Conservation (phyloP, 2,888 invertebrate genomes). For the Muscina levida region DNA sequence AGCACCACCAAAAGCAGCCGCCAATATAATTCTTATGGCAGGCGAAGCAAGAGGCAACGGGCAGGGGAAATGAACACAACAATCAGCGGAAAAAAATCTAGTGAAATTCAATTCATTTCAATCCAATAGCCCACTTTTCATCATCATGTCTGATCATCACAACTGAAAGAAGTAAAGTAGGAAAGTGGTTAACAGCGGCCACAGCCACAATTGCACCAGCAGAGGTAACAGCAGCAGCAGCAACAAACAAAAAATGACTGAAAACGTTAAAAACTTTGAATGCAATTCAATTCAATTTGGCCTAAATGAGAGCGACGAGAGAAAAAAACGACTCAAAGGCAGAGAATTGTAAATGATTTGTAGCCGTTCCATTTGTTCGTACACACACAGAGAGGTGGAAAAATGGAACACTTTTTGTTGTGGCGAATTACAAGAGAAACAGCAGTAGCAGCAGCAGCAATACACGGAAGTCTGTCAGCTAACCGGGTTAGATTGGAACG, state of each 20-base stretch:
- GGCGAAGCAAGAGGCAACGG: background rate
- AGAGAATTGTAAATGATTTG: slow-evolving; percentile 22
- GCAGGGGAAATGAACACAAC: too few relatives aligned
- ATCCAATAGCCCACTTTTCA: slow-evolving; percentile 61
- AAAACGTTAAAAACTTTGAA: background rate
- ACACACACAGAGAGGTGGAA: background rate
- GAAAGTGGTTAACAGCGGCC: slow-evolving; percentile 24
- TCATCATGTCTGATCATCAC: slow-evolving; percentile 31
- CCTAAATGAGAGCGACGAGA: slow-evolving; percentile 46
- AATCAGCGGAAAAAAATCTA: slow-evolving; percentile 44
- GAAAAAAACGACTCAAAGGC: background rate
- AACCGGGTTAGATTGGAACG: background rate
- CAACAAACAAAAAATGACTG: background rate
- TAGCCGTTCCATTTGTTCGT: slow-evolving; percentile 7
- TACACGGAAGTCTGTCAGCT: background rate
- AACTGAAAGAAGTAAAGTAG: slow-evolving; percentile 41
- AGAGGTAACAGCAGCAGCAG: background rate
- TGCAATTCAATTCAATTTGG: slow-evolving; percentile 46
- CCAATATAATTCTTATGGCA: background rate
- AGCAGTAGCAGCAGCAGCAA: slow-evolving; percentile 6
- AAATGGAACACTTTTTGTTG: background rate
- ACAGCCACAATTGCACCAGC: background rate
- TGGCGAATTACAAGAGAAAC: too few relatives aligned
- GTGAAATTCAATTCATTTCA: slow-evolving; percentile 56
- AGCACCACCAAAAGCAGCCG: slow-evolving; percentile 2